Percentiles rank a stretch among this genome's conserved stretches.
Evolutionary conservation across 30 jellyfish, hydroid and myxozoan species (phyloP).

Genomic region (Nemopilema nomurai): DNA sequence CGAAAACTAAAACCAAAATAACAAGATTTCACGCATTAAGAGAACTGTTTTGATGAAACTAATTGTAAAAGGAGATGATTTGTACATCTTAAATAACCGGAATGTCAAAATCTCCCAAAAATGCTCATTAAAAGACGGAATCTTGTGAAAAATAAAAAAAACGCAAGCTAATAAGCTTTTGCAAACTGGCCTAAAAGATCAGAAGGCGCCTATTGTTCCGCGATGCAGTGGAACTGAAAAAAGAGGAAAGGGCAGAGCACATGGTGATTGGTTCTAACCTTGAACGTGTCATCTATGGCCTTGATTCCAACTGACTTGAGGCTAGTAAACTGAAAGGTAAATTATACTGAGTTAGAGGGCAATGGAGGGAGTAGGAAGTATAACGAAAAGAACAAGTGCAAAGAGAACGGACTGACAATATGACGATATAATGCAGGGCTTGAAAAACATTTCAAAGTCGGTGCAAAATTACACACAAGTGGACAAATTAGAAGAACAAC

Average conservation of each 20-base stretch:
- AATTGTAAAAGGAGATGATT: neutral
- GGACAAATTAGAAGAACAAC: neutral
- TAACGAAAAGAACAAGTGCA: too few relatives aligned
- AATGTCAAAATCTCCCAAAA: neutral
- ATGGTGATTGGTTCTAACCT: conserved; percentile 46
- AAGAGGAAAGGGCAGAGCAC: neutral
- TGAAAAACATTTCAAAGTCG: too few relatives aligned
- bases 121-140: neutral
- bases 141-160: neutral
- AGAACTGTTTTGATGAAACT: too few relatives aligned
- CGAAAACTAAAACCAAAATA: conserved; percentile 59
- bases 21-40: neutral
- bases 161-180: neutral
- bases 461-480: neutral
- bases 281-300: conserved; percentile 93
- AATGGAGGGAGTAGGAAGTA: neutral
- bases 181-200: neutral
- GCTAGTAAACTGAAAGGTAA: conserved; percentile 69
- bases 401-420: too few relatives aligned
- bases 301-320: conserved; percentile 93
- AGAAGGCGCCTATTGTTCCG: neutral
- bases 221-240: neutral
- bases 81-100: neutral
- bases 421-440: too few relatives aligned
- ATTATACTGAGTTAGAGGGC: neutral